phyloP scores from a whole-genome alignment of 1,140 invertebrate species.

The Globodera rostochiensis region DNA sequence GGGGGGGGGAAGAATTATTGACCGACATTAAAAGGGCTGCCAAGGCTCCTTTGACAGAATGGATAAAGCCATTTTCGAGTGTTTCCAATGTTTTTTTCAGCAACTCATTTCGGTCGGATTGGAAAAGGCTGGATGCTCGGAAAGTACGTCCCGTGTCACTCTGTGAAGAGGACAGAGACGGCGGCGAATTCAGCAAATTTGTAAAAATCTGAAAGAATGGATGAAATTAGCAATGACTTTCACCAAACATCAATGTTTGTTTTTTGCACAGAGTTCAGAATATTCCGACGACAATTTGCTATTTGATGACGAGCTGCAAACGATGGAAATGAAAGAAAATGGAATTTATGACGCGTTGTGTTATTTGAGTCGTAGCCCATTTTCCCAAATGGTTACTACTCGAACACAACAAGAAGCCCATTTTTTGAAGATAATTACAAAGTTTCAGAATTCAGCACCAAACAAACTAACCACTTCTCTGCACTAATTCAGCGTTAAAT shows the following conservation, averaged over 20 bases:
- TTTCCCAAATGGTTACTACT: neutral
- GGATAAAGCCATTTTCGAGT: conserved; percentile 21
- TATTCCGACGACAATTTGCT: conserved; percentile 34
- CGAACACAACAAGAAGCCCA: neutral
- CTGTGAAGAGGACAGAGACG: conserved; percentile 2
- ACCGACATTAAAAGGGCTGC: conserved; percentile 23
- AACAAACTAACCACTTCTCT: conserved; percentile 6
- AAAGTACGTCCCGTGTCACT: conserved; percentile 21
- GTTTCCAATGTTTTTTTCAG: conserved; percentile 25
- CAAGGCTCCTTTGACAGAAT: conserved; percentile 24
- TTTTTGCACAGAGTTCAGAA: conserved; percentile 18
- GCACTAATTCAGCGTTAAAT: conserved; percentile 19
- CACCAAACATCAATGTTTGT: conserved; percentile 23
- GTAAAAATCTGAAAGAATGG: conserved; percentile 10
- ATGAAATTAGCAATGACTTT: neutral
- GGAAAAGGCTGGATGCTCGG: neutral
- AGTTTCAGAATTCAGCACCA: too few species aligned
- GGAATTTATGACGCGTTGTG: neutral
- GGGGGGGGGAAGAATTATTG: too few species aligned
- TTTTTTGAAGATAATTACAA: too few species aligned
- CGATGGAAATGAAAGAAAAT: neutral
- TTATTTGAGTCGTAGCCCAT: conserved; percentile 9
- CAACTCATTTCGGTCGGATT: conserved; percentile 10
- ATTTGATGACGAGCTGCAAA: conserved; percentile 44
- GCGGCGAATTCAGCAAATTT: conserved; percentile 15